Evolutionary conservation across 2,797 vertebrate genomes (phyloP), one percentile per base, ranked within the genome.

Genomic region (Coreius guichenoti): DNA sequence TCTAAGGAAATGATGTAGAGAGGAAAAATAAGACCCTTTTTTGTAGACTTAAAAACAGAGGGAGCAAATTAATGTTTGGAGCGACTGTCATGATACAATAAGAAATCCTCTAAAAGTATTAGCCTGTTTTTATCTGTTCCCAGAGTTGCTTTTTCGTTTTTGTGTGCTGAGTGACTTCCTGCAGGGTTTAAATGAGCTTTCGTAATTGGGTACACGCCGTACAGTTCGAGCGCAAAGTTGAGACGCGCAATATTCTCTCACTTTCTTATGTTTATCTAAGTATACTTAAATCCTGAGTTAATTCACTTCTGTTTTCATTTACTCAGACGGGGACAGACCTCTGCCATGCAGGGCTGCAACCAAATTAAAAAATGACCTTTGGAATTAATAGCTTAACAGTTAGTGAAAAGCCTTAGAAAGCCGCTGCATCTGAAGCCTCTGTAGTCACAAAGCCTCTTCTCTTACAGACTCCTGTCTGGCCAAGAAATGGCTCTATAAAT

Each of bases 311-410:
- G 75, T 87, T 90, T 86, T 76, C 68, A 29, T 88, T 85, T 86
- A 33, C 56, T 68, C 51, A 26, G 74, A 76, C 68, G 63, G 54
- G 78, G 58, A 76, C 67, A 54, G 49, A 81, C 58, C 88, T 85
- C 73, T 84, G 80, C 84, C 85, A 75, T n/a, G 7, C 21, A 80
- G 72, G 77, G 86, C 77, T 39, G 43, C 80, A 80, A 76, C 77
- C 83, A 89, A 86, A 85, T 88, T 87, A 88, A 86, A 87, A 84
- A 56, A n/a, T 67, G 86, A 83, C 88, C 83, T 82, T 86, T 87
- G 77, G 73, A 86, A 86, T 89, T 88, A 89, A 87, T 89, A 47
- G 88, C 82, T 87, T 88, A 58, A 51, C 65, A 68, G 72, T 33
- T 49, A 85, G 75, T 67, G 79, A 86, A 86, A 80, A 68, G 83